Evolutionary conservation across 2,113 vertebrate genomes (phyloP).

Genomic region (Emydocephalus ijimae): DNA sequence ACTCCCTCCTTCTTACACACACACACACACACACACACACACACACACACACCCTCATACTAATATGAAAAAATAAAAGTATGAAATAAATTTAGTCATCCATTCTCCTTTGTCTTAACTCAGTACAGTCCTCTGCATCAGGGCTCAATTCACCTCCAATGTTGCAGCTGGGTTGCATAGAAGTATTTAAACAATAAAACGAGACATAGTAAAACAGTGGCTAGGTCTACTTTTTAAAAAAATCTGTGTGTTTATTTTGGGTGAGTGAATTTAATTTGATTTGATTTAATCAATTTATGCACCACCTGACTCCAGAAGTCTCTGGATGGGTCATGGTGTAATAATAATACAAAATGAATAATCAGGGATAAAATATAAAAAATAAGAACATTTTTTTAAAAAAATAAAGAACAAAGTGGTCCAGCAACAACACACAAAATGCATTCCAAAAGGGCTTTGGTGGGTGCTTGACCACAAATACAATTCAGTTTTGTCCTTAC

Average conservation of each 20-base stretch:
- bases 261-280: not conserved
- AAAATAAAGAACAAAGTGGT: not conserved
- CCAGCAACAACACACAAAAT: not conserved
- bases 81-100: not conserved
- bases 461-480: not conserved
- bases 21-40: too few species aligned
- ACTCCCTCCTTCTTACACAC: not conserved
- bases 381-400: not conserved
- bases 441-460: not conserved
- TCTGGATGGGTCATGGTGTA: not conserved
- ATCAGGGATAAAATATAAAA: not conserved
- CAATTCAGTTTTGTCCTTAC: not conserved
- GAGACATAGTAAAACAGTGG: not conserved
- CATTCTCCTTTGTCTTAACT: not conserved
- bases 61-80: not conserved
- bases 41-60: not conserved
- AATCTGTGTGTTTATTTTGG: not conserved
- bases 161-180: not conserved
- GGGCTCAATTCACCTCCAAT: not conserved
- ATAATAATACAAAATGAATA: not conserved
- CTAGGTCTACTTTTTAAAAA: not conserved
- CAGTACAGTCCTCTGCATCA: not conserved
- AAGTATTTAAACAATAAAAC: not conserved
- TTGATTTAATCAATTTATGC: not conserved
- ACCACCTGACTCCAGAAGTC: not conserved